phyloP scores from a whole-genome alignment of 2,797 vertebrate genomes.

The Echiichthys vipera region DNA sequence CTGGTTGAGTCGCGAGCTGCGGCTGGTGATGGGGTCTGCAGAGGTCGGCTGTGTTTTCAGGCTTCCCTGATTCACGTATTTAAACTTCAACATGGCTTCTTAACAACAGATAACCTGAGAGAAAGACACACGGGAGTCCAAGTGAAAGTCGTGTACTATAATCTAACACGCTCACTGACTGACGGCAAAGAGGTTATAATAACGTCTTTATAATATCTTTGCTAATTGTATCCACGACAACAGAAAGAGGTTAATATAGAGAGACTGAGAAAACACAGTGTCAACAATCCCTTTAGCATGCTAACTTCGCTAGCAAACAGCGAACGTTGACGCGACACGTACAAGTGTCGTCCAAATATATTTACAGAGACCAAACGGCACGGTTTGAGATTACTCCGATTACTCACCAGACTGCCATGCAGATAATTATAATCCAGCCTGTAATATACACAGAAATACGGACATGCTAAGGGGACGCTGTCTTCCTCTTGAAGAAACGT shows the following conservation, averaged over 20 bases:
- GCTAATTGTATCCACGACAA: too few species aligned
- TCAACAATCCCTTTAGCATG: conserved; percentile 44
- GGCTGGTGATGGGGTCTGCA: conserved; percentile 88
- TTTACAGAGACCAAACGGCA: not conserved
- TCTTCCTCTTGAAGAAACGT: conserved; percentile 31
- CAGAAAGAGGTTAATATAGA: too few species aligned
- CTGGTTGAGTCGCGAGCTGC: conserved; percentile 89
- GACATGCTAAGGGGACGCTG: not conserved
- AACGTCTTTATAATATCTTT: too few species aligned
- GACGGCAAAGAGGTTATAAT: too few species aligned
- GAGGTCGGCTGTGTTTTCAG: conserved; percentile 64
- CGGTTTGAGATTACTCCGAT: conserved; percentile 21
- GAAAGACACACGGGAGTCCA: not conserved
- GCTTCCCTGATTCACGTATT: conserved; percentile 86
- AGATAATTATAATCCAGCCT: not conserved
- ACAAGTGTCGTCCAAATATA: not conserved
- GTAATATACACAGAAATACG: not conserved
- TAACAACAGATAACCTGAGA: conserved; percentile 27
- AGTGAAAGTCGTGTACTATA: not conserved
- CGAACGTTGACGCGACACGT: not conserved
- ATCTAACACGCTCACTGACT: not conserved
- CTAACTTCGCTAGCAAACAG: conserved; percentile 8
- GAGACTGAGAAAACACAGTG: too few species aligned
- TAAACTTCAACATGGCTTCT: conserved; percentile 93
- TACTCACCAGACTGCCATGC: conserved; percentile 65